Base-by-base conservation (phyloP, 1,140 invertebrate species). In the Liolophura sinensis region DNA sequence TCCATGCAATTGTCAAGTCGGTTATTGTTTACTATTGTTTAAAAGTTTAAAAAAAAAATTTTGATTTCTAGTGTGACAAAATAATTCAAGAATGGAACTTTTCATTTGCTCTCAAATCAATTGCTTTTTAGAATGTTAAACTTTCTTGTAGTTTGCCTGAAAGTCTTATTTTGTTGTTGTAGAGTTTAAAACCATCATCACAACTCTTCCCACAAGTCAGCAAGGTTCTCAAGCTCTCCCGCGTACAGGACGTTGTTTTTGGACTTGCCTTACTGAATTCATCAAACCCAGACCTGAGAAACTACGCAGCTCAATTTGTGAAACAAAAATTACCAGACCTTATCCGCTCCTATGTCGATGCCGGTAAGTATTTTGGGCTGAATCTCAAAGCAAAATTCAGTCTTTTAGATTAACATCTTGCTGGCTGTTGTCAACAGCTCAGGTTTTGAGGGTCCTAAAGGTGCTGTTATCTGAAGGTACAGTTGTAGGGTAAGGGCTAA, bases 161-260 rank as follows among this genome's bases (percentile, higher is more conserved):
- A 52, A 14, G 7, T 62, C 18, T 15, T 49, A 51, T 64, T 52
- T 64, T 64, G 66, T 57, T 56, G 9, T 76, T 89, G 69, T 85
- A 93, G 92, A 89, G 88, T 77, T 86, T 92, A 75, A 91, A 90
- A 85, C 88, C 90, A 74, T 89, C 91, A 69, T 82, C 88, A 71
- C 90, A 92, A 78, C 89, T 96, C 77, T 90, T 96, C 82, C 86
- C 87, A 76, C 91, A 93, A 77, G 87, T 97, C 62, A 92, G 91
- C 82, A 92, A 92, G 86, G 88, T 92, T 75, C 87, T 96, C 69
- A 91, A 91, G 77, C 89, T 96, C 70, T 92, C 90, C 60, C 87
- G 91, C 74, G 90, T 95, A 18, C 92, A 95, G 85, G 94, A 97
- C 87, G 92, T 95, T 76, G 91, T 92, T 24, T 91, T 96, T 85